Base-by-base conservation (phyloP, 2,113 vertebrate genomes). In the Sinocyclocheilus anophthalmus region DNA sequence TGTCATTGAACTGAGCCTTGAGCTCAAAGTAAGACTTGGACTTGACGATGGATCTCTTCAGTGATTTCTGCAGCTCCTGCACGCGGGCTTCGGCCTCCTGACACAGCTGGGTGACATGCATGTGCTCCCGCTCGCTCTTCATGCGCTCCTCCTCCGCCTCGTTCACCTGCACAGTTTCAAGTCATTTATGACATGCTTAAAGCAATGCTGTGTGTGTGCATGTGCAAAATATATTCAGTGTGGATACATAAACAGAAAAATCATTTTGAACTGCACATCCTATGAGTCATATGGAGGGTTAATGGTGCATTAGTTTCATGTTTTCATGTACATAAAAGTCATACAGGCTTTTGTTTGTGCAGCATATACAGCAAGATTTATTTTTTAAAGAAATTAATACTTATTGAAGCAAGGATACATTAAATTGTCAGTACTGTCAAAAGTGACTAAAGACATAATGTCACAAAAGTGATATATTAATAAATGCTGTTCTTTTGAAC, bases 21-120 rank as follows among this genome's bases (percentile, higher is more conserved):
- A 98, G 95, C 92, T 98, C 96, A 10, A 99, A 99, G 90, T 99
- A 99, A 18, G 97, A 96, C 33, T 96, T 97, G 89, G 97, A 98
- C 92, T 98, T 98, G 33, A 97, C 67, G 20, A 99, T 98, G 92
- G 94, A 94, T 2, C 96, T 92, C 83, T 96, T 97, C 24, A 99
- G 95, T n/a, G 96, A 95, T 86, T 98, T 98, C 90, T 97, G 97
- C 37, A 98, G 93, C 24, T 94, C 93, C 89, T 98, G 97, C 10
- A 99, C 97, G 0, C 93, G 95, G 20, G 96, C 96, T 89, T 99
- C 97, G 0, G 97, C 97, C 81, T 97, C 95, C 90, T 98, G 97
- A 73, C 97, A 98, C 86, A 95, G 95, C 76, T 95, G 94, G 0
- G 97, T 98, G 76, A 98, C 97, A 0, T 96, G 94, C 89, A 97